Percentiles rank a stretch among this genome's conserved stretches.
Conservation (phyloP, 1,140 invertebrate species). For the Drosophila nikananu region DNA sequence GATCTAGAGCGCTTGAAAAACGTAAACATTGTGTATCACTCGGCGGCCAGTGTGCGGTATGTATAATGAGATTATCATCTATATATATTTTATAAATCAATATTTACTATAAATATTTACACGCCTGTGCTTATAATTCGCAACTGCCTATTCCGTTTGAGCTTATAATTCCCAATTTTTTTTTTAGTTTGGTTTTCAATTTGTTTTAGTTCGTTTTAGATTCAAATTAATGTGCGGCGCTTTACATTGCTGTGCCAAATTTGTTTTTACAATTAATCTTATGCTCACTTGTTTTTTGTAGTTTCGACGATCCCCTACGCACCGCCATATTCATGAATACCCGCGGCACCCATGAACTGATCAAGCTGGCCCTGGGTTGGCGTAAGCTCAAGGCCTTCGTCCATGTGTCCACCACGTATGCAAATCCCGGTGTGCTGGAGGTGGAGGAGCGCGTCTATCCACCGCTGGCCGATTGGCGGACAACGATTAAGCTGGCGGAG, state of each 20-base stretch:
- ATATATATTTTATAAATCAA: not conserved
- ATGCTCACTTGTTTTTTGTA: not conserved
- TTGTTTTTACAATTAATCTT: not conserved
- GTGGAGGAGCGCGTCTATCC: conserved; percentile 94
- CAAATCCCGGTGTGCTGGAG: conserved; percentile 90
- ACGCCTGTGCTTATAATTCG: not conserved
- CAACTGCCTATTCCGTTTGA: not conserved
- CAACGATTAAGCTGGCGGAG: conserved; percentile 93
- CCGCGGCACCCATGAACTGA: conserved; percentile 88
- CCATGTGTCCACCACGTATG: conserved; percentile 95
- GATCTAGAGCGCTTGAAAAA: conserved; percentile 86
- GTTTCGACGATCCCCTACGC: conserved; percentile 91
- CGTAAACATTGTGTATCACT: conserved; percentile 95
- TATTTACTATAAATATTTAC: not conserved
- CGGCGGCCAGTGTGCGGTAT: conserved; percentile 94
- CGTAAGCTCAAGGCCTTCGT: conserved; percentile 90
- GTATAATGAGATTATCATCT: not conserved
- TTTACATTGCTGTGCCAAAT: not conserved
- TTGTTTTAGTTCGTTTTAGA: not conserved
- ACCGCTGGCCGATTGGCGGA: conserved; percentile 92
- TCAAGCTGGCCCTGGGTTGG: conserved; percentile 89
- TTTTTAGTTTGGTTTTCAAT: no score
- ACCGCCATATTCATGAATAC: conserved; percentile 89
- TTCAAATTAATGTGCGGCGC: not conserved
- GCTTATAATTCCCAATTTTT: not conserved